Percentiles rank a stretch among this genome's conserved stretches.
Conservation (phyloP, 2,113 vertebrate genomes). For the Chaenogobius annularis region DNA sequence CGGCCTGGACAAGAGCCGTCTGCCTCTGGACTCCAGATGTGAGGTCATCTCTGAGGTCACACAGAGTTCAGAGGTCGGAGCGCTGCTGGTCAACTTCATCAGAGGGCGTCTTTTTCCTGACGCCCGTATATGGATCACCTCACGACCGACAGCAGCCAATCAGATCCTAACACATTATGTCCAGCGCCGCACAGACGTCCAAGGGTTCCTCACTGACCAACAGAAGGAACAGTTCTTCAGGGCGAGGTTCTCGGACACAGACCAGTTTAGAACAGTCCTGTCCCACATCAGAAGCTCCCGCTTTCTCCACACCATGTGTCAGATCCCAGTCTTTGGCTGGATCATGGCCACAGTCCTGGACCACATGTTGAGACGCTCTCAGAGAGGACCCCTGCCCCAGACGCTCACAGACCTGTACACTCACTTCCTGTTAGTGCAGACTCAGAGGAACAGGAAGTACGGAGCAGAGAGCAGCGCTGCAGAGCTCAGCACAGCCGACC, state of each 20-base stretch:
- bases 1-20: slow-evolving; percentile 4
- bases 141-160: background rate
- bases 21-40: background rate
- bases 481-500: slow-evolving; percentile 10
- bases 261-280: background rate
- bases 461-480: background rate
- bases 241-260: background rate
- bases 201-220: background rate
- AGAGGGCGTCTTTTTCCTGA: background rate
- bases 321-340: slow-evolving; percentile 35
- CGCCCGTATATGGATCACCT: slow-evolving; percentile 5
- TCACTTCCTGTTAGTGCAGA: slow-evolving; percentile 24
- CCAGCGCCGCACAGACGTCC: background rate
- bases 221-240: background rate
- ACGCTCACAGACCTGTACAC: slow-evolving; percentile 30
- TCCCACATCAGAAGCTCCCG: slow-evolving; percentile 19
- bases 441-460: slow-evolving; percentile 17
- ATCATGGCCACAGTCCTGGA: slow-evolving; percentile 12
- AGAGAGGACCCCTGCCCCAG: slow-evolving; percentile 5
- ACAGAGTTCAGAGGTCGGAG: background rate
- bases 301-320: slow-evolving; percentile 37
- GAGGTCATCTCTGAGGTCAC: slow-evolving; percentile 7
- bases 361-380: background rate
- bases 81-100: slow-evolving; percentile 18
- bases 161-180: background rate